Evolutionary conservation across 2,797 vertebrate species (phyloP), one percentile per base, ranked within the genome.

Genomic region (Rhinatrema bivittatum): DNA sequence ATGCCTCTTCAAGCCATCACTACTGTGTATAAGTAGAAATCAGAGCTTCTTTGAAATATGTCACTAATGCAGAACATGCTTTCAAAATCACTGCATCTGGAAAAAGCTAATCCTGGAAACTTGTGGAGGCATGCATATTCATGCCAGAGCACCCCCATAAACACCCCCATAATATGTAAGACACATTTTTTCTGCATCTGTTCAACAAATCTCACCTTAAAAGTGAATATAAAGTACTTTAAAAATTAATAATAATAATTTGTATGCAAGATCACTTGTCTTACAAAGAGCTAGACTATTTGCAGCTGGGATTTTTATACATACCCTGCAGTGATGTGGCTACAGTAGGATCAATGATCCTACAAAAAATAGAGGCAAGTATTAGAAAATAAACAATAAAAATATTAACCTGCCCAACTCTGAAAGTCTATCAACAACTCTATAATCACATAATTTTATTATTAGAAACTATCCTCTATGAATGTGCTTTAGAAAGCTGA

Each of bases 271-370:
- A 47, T 46, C 26, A 40, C 38, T 59, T 44, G 27, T 46, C 24
- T 12, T 43, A 10, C 29, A 29, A 54, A 49, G 56, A 40, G 39
- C 20, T 50, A 53, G 27, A 10, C 18, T 61, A 35, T 64, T 67
- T 49, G 42, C 43, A 48, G 30, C 42, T 22, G 24, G 37, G 40
- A 60, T 36, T 16, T 25, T 38, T 42, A 35, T 37, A 48, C 5
- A 39, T 20, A 28, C 35, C 31, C 24, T 11, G 41, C 66, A 62
- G 54, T 51, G 33, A 53, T 25, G 25, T 1, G 7, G 24, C 39
- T 6, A 12, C 13, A 29, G 17, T 20, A 49, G 16, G 42, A 56
- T 43, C 37, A 41, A 46, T 53, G 7, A 3, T 1, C 39, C 25
- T 48, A 41, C 33, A 53, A 53, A 39, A 10, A 61, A 47, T n/a